phyloP scores from a whole-genome alignment of 2,113 vertebrate genomes.

The Saguinus midas region DNA sequence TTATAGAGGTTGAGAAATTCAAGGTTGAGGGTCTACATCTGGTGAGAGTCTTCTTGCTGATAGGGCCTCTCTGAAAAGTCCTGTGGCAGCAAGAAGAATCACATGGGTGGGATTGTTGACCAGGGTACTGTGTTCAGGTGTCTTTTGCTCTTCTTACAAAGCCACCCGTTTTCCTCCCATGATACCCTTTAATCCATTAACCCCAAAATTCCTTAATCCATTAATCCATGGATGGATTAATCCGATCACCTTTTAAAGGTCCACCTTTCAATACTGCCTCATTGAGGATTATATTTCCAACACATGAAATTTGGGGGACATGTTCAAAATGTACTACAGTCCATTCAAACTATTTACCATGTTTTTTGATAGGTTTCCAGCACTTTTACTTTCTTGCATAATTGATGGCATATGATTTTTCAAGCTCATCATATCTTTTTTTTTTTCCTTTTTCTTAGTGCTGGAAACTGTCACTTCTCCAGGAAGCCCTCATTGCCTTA shows the following conservation, averaged over 20 bases:
- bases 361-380: not conserved
- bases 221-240: not conserved
- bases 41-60: not conserved
- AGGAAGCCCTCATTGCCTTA: not conserved
- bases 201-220: not conserved
- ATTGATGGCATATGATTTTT: not conserved
- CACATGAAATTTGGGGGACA: not conserved
- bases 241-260: not conserved
- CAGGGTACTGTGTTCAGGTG: not conserved
- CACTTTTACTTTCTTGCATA: not conserved
- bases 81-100: accelerated
- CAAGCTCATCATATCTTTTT: not conserved
- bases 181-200: not conserved
- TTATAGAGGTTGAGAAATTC: not conserved
- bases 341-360: not conserved
- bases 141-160: not conserved
- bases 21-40: not conserved
- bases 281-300: not conserved
- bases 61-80: not conserved
- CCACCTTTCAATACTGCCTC: not conserved
- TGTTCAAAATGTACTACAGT: not conserved
- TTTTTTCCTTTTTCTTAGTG: not conserved
- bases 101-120: not conserved
- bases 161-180: not conserved
- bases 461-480: not conserved